Evolutionary conservation across 2,888 invertebrate genomes (phyloP), one percentile per base, ranked within the genome.

Genomic region (Apocheima hispidaria): DNA sequence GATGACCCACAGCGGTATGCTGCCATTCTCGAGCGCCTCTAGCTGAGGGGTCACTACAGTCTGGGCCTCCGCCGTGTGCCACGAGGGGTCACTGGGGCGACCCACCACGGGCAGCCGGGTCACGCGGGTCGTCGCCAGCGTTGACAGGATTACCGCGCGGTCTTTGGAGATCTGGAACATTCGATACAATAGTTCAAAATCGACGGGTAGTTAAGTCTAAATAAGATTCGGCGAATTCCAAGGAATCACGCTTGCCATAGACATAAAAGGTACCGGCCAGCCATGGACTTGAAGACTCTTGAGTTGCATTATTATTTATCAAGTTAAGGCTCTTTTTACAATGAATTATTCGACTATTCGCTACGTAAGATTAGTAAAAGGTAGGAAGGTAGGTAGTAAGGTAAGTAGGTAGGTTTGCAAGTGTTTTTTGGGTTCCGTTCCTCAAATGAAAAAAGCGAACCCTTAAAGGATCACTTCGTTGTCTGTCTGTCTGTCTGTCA

Each of bases 1-100:
- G 51, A 98, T 96, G 41, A 97, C 95, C 98, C 98, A 98, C 52
- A 98, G 93, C 0, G 97, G 97, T 28, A 97, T 95, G 53, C 95
- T 81, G 62, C 94, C 95, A 67, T 95, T 94, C n/a, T 94, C 94
- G 51, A 94, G 92, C 43, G 94, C 93, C 49, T 93, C 94, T 2
- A 95, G 94, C 73, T 94, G 94, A 0, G 96, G 96, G 41, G 95
- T 94, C 21, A 97, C 93, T 69, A 94, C 94, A 10, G 97, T 97
- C 66, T 94, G 93, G n/a, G 97, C 95, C 87, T 97, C 96, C 60
- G 94, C 94, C 46, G 93, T 94, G 71, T 93, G 94, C 74, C 95
- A 93, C 26, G 94, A 86, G 33, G 94, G 88, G 65, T 94, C 94
- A 16, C 91, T 86, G 0, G 96, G 95, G 61, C 89, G 88, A 0